Conservation (phyloP, 1,140 invertebrate genomes). For the Stegodyphus mimosarum region DNA sequence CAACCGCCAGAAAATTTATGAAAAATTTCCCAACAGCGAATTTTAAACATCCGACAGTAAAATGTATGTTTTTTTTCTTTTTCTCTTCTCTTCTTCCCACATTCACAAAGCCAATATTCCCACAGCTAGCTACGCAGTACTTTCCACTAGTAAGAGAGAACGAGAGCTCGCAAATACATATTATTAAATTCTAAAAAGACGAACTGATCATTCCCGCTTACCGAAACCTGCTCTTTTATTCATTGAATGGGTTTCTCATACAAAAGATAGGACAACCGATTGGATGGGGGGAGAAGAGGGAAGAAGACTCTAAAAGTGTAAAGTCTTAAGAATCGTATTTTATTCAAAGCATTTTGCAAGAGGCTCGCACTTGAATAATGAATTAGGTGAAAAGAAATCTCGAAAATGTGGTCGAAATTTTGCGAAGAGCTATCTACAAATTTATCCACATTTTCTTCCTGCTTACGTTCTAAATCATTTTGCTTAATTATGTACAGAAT, state of each 20-base stretch:
- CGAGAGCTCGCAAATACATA: conserved; percentile 42
- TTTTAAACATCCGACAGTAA: conserved; percentile 29
- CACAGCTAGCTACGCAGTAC: conserved; percentile 4
- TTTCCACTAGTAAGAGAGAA: background rate
- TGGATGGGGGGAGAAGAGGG: conserved; percentile 1
- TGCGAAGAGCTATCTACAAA: too few relatives aligned
- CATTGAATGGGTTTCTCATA: conserved; percentile 37
- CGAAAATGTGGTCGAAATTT: background rate
- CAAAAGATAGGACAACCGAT: conserved; percentile 22
- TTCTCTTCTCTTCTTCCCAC: too few relatives aligned
- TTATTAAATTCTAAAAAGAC: conserved; percentile 58
- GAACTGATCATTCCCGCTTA: conserved; percentile 52
- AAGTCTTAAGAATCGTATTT: conserved; percentile 46
- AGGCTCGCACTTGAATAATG: conserved; percentile 41
- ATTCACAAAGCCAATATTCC: conserved; percentile 58
- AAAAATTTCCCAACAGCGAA: conserved; percentile 54
- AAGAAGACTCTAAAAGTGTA: conserved; percentile 26
- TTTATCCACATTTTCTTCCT: too few relatives aligned
- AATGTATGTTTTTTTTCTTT: too few relatives aligned
- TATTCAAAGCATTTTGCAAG: conserved; percentile 53
- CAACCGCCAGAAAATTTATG: conserved; percentile 44
- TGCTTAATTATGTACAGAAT: too few relatives aligned
- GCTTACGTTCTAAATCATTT: too few relatives aligned
- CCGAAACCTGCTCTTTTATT: conserved; percentile 58
- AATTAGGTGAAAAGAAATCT: conserved; percentile 36